phyloP scores from a whole-genome alignment of 2,797 vertebrate species.

The Diglossa cyanea region DNA sequence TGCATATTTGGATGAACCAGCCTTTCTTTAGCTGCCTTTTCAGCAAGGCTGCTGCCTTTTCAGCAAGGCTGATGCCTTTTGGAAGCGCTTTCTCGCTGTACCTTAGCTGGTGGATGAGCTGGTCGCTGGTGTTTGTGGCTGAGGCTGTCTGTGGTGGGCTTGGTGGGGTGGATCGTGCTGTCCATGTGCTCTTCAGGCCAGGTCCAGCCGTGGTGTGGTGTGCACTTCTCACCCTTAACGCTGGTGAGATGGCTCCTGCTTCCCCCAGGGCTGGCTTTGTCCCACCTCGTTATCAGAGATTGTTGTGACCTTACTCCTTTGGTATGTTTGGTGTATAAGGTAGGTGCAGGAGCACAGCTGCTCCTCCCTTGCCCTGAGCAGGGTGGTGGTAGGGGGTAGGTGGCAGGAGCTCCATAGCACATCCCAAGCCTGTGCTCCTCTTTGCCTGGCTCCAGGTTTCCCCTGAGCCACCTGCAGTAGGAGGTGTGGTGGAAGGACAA shows the following conservation, averaged over 20 bases:
- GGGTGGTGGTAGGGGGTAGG: rapidly evolving
- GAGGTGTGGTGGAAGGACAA: rapidly evolving
- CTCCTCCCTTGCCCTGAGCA: neutral
- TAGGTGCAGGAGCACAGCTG: neutral
- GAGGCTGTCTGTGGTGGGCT: neutral
- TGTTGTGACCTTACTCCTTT: slow-evolving; percentile 17
- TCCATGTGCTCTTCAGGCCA: neutral
- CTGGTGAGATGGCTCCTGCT: neutral
- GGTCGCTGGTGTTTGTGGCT: neutral
- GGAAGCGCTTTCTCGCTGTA: slow-evolving; percentile 18
- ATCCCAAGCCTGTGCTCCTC: neutral
- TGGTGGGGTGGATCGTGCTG: neutral
- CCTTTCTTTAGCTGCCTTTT: slow-evolving; percentile 41
- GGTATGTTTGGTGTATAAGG: neutral
- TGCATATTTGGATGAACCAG: slow-evolving; percentile 43
- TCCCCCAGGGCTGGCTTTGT: neutral
- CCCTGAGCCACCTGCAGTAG: neutral
- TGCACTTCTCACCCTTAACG: neutral
- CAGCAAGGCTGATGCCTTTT: neutral
- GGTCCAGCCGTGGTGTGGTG: neutral
- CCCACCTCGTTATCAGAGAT: neutral
- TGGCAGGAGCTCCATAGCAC: neutral
- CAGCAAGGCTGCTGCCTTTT: neutral
- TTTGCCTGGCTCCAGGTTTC: neutral
- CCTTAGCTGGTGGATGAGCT: neutral